Evolutionary conservation across 1,140 invertebrate genomes (phyloP), one percentile per base, ranked within the genome.

Genomic region (Drosophila rufa): DNA sequence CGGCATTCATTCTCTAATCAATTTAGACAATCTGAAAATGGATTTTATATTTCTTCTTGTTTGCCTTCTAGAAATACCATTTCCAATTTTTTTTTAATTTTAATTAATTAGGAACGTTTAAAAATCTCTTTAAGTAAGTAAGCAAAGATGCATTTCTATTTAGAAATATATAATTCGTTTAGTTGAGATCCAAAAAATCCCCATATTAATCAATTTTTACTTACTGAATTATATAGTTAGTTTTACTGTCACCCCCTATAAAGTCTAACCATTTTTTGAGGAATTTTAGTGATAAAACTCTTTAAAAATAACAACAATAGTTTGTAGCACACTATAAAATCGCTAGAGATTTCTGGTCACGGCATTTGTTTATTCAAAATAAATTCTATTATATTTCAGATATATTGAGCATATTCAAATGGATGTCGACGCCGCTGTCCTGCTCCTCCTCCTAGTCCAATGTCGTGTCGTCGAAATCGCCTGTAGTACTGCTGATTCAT

Each of bases 401-500:
- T 12, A 78, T 78, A 87, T 27, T 82, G 40, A 1, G 84, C 84
- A 47, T 75, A 62, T 71, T 87, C 84, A 46, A 78, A 89, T 7
- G 77, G 68, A 40, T 67, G 64, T 7, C 48, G n/a, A 3, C 9
- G 30, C 12, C 47, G 17, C 12, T 30, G 50, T 11, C 3, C 19
- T 40, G 8, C 22, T 9, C 11, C 2, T 27, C 27, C 4, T 25
- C 12, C 25, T 9, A 15, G 3, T 30, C 27, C 6, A 60, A 51
- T 5, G 47, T 60, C 9, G 55, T 61, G 11, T 4, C 67, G 12
- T 0, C 82, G 79, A 58, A 89, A 89, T 45, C 79, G 40, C 8
- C 55, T n/a, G 68, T 82, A 89, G 58, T 89, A 91, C 38, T 85
- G 85, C 64, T 82, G 75, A 64, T 89, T 89, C 46, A 90, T 58